Evolutionary conservation across 2,113 vertebrate species (phyloP).

Genomic region (Lagopus leucura): DNA sequence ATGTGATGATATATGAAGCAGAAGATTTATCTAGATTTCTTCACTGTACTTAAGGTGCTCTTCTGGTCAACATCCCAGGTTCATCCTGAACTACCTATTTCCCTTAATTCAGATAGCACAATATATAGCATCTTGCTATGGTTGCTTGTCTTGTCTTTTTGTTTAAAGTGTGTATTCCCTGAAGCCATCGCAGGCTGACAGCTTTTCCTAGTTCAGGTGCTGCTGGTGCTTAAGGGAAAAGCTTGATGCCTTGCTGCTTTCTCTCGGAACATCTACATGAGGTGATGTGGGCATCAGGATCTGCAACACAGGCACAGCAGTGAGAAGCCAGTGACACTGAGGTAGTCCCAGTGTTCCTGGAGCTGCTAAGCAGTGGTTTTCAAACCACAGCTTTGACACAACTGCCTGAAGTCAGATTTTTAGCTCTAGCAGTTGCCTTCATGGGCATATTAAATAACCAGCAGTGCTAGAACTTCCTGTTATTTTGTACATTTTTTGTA

Average conservation of each 20-base stretch:
- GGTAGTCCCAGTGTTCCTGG: background rate
- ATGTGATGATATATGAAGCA: background rate
- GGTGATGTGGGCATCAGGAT: background rate
- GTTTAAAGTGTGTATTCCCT: background rate
- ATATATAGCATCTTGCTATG: background rate
- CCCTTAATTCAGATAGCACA: background rate
- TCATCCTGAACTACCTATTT: background rate
- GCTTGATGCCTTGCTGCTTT: accelerated
- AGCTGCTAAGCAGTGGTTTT: background rate
- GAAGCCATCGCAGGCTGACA: background rate
- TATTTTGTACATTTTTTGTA: background rate
- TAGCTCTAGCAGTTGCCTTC: background rate
- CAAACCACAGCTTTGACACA: background rate
- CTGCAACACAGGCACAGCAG: background rate
- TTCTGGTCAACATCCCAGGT: background rate
- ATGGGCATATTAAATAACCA: background rate
- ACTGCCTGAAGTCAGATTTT: background rate
- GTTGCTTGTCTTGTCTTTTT: background rate
- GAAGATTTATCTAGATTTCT: background rate
- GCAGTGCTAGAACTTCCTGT: background rate
- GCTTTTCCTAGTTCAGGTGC: background rate
- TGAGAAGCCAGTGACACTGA: accelerated
- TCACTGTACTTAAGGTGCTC: background rate
- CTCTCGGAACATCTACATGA: accelerated
- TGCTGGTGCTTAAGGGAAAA: background rate